Percentiles rank a stretch among this genome's conserved stretches.
Conservation (phyloP, 2,888 invertebrate species). For the Metacarcinus magister region DNA sequence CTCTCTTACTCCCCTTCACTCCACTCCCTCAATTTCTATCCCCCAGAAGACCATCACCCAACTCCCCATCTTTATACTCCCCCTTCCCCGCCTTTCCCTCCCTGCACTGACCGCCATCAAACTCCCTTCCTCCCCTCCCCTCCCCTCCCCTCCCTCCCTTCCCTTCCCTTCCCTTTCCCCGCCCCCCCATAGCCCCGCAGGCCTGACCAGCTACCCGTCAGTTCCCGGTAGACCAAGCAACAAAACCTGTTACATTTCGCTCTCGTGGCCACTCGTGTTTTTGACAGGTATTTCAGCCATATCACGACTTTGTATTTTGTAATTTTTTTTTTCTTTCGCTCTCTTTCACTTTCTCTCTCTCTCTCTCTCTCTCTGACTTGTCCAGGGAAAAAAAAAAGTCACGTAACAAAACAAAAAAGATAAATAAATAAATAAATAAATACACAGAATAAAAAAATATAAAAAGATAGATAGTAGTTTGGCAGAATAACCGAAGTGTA, state of each 20-base stretch:
- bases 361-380: too few relatives aligned
- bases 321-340: background rate
- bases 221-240: constrained; percentile 50
- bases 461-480: too few relatives aligned
- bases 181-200: background rate
- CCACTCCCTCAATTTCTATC: background rate
- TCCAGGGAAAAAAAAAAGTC: too few relatives aligned
- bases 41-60: constrained; percentile 31
- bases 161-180: background rate
- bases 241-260: constrained; percentile 53
- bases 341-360: background rate
- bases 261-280: constrained; percentile 53
- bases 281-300: constrained; percentile 49
- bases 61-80: background rate
- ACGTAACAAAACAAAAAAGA: too few relatives aligned
- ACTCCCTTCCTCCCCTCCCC: background rate
- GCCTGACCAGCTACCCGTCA: constrained; percentile 51
- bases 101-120: background rate
- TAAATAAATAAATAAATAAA: too few relatives aligned
- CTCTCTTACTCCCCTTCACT: background rate
- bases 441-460: too few relatives aligned
- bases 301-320: constrained; percentile 50
- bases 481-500: constrained; percentile 53
- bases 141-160: background rate
- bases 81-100: constrained; percentile 3